Percentiles rank a stretch among this genome's conserved stretches.
These are phyloP conservation scores for Sphinx pinastri DNA, from an alignment of 2,888 invertebrate genomes.

Conservation along the genomic window DNA sequence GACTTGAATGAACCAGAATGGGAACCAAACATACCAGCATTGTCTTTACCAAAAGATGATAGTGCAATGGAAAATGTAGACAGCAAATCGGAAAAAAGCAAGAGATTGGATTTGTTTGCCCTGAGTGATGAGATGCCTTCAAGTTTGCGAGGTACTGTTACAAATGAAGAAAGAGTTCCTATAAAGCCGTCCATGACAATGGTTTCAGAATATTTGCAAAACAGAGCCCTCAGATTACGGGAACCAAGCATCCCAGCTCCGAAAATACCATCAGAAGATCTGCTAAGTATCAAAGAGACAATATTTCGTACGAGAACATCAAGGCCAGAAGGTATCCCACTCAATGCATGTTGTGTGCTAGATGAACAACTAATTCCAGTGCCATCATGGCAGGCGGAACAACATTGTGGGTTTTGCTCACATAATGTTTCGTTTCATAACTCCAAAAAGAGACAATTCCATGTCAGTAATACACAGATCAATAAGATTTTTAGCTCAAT, in stretches of 20 bases:
- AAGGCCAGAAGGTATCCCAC: conserved; percentile 64
- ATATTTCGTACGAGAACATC: conserved; percentile 62
- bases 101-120: conserved; percentile 69
- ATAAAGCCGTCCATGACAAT: conserved; percentile 63
- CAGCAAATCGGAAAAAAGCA: conserved; percentile 57
- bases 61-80: conserved; percentile 49
- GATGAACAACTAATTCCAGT: conserved; percentile 70
- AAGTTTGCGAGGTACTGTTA: conserved; percentile 61
- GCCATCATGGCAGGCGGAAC: conserved; percentile 67
- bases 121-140: conserved; percentile 77
- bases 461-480: conserved; percentile 51
- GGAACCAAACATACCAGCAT: conserved; percentile 59
- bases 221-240: conserved; percentile 65
- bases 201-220: conserved; percentile 73
- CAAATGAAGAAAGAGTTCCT: conserved; percentile 45
- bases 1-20: conserved; percentile 63
- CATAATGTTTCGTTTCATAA: conserved; percentile 35
- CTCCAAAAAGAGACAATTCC: conserved; percentile 41
- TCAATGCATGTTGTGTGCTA: conserved; percentile 66
- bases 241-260: conserved; percentile 48
- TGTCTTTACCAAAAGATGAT: conserved; percentile 60
- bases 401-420: conserved; percentile 50
- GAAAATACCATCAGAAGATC: conserved; percentile 57
- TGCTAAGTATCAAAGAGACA: conserved; percentile 68
- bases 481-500: conserved; percentile 53